phyloP scores from a whole-genome alignment of 2,797 vertebrate species.

The Ibycter americanus region DNA sequence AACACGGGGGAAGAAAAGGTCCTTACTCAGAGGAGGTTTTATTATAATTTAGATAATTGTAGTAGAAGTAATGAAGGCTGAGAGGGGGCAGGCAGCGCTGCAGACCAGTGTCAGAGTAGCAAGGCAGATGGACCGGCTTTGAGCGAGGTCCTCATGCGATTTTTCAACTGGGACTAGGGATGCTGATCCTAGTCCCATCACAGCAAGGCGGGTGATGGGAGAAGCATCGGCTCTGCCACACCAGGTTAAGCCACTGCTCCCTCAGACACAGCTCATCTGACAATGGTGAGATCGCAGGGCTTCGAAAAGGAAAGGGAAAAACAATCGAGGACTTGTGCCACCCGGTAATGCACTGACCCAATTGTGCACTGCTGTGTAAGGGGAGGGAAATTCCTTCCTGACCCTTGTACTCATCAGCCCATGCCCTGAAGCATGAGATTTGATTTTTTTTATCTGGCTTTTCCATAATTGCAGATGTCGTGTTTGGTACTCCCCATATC shows the following conservation, averaged over 20 bases:
- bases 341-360: conserved; percentile 41
- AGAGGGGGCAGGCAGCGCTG: neutral
- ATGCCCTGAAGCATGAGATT: conserved; percentile 72
- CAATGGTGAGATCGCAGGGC: neutral
- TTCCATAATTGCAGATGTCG: conserved; percentile 68
- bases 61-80: neutral
- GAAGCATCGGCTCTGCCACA: neutral
- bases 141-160: accelerated
- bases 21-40: neutral
- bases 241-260: neutral
- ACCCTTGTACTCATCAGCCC: conserved; percentile 46
- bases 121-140: neutral
- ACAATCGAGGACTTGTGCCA: neutral
- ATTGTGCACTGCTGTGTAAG: conserved; percentile 60
- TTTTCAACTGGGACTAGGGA: neutral
- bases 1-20: neutral
- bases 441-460: conserved; percentile 74
- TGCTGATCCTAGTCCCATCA: neutral
- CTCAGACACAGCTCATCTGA: neutral
- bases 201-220: neutral
- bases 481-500: conserved; percentile 52
- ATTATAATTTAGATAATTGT: neutral
- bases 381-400: conserved; percentile 63
- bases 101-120: neutral
- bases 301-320: neutral